phyloP scores from a whole-genome alignment of 2,113 vertebrate species.

The Tringa solitaria region DNA sequence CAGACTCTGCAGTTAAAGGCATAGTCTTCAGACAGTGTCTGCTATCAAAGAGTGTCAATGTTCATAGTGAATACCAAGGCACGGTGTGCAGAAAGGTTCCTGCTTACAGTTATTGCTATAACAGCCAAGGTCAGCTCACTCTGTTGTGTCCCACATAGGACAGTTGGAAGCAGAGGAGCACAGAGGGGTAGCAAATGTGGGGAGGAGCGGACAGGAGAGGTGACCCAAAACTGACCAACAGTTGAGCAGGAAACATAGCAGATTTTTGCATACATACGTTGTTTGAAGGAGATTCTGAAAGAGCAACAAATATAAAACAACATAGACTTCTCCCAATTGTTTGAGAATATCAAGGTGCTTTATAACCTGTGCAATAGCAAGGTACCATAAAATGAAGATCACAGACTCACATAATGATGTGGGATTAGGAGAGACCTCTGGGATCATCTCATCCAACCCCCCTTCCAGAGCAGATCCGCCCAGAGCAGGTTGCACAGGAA shows the following conservation, averaged over 20 bases:
- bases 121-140: not conserved
- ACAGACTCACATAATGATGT: too few species aligned
- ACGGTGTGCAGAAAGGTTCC: not conserved
- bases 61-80: not conserved
- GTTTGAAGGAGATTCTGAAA: not conserved
- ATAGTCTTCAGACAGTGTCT: not conserved
- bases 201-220: not conserved
- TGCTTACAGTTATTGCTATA: not conserved
- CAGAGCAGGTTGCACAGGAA: too few species aligned
- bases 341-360: not conserved
- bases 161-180: not conserved
- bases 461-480: too few species aligned
- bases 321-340: not conserved
- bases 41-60: not conserved
- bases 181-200: not conserved
- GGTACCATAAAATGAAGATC: not conserved
- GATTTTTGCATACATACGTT: not conserved
- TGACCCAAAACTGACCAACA: not conserved
- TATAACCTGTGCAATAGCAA: not conserved
- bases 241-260: not conserved
- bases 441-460: too few species aligned
- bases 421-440: too few species aligned
- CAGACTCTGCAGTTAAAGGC: not conserved
- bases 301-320: not conserved
- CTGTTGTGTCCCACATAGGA: not conserved